Percentiles rank a stretch among this genome's conserved stretches.
Evolutionary conservation across 1,140 invertebrate genomes (phyloP).

Genomic region (Rhyzopertha dominica): DNA sequence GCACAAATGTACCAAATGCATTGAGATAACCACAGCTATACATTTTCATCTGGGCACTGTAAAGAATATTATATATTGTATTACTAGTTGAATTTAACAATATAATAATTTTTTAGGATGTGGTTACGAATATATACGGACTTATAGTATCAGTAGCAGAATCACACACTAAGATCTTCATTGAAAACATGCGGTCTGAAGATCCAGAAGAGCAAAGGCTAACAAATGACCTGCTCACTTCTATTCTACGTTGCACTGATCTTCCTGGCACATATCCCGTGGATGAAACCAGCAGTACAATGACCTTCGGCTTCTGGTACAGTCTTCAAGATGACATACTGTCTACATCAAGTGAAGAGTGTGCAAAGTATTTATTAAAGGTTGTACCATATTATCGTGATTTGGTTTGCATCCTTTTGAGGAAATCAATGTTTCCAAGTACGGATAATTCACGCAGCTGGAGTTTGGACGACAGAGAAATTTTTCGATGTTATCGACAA

Average conservation of each 20-base stretch:
- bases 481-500: slow-evolving; percentile 84
- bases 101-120: slow-evolving; percentile 43
- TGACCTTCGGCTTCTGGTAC: slow-evolving; percentile 89
- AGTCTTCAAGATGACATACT: slow-evolving; percentile 72
- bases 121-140: slow-evolving; percentile 54
- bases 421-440: slow-evolving; percentile 59
- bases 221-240: slow-evolving; percentile 47
- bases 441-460: slow-evolving; percentile 49
- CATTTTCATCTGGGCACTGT: too few species aligned
- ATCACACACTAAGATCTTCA: slow-evolving; percentile 57
- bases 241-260: slow-evolving; percentile 66
- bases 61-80: too few species aligned
- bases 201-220: slow-evolving; percentile 44
- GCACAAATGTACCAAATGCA: too few species aligned
- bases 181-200: slow-evolving; percentile 49
- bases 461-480: slow-evolving; percentile 72
- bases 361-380: slow-evolving; percentile 47
- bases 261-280: slow-evolving; percentile 77
- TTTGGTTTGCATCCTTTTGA: slow-evolving; percentile 58
- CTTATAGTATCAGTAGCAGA: slow-evolving; percentile 62
- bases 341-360: slow-evolving; percentile 49
- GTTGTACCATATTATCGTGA: slow-evolving; percentile 63
- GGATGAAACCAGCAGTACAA: slow-evolving; percentile 76
- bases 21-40: too few species aligned
- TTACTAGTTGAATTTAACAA: too few species aligned